Base-by-base conservation (phyloP, 1,140 invertebrate species). In the Apis florea region DNA sequence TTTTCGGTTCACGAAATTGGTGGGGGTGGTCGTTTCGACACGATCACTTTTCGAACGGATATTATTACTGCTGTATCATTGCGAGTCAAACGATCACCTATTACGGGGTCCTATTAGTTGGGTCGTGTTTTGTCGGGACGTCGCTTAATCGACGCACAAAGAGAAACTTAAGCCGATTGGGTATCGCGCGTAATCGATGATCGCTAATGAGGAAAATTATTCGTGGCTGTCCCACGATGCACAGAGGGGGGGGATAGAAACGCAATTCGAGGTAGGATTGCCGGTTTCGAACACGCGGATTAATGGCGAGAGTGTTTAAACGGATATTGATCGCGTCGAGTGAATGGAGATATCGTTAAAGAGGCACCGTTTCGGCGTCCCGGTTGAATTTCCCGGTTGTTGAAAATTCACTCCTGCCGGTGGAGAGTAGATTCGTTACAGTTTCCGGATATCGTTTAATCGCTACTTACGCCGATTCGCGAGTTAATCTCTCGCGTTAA, bases 261-360 rank as follows among this genome's bases (percentile, higher is more conserved):
- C 21, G 49, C 56, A 40, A 63, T 72, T 11, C 49, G n/a, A 40
- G n/a, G n/a, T 63, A 24, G 49, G 51, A 61, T 51, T n/a, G 59
- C 40, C 31, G 21, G 49, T 64, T 73, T 71, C 26, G 49, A 79
- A 63, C 68, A 31, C 31, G 15, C 24, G 49, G 49, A 40, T 63
- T 79, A 79, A 79, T 79, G n/a, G 58, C 47, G 58, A 63, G 26
- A 64, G 58, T 40, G 31, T 40, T 79, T 79, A 73, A 79, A 72
- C 26, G 77, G 69, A 72, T 72, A 73, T 79, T 64, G 71, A 79
- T 79, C 77, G 77, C 21, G 49, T 58, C 49, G 56, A 63, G n/a
- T 31, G 13, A 31, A 72, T 31, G 21, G 68, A 70, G 68, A 53
- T 72, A 53, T 79, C 58, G 69, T 69, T 58, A 47, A 77, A 68